phyloP scores from a whole-genome alignment of 2,797 vertebrate genomes.

The Anguilla obscura region DNA sequence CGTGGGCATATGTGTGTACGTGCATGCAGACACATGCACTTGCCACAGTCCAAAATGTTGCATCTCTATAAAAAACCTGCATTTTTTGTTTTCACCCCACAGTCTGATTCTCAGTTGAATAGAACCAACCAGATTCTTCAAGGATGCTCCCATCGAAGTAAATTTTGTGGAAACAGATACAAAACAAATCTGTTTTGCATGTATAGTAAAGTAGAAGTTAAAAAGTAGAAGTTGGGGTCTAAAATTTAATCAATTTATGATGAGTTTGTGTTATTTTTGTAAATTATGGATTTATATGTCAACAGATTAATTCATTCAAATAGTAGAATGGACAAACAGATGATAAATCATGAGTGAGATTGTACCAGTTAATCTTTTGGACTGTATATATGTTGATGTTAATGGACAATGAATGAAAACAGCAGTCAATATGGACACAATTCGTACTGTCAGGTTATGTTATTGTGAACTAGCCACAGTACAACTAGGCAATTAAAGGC shows the following conservation, averaged over 20 bases:
- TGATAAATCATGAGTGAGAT: background rate
- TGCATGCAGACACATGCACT: background rate
- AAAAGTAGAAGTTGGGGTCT: slow-evolving; percentile 3
- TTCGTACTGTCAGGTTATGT: background rate
- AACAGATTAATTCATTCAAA: background rate
- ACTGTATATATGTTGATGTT: background rate
- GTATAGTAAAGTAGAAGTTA: background rate
- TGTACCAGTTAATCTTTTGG: background rate
- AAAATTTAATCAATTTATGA: background rate
- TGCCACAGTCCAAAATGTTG: background rate
- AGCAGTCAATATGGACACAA: background rate
- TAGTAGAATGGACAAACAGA: background rate
- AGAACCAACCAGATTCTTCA: slow-evolving; percentile 24
- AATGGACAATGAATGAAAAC: slow-evolving; percentile 6
- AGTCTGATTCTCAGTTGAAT: background rate
- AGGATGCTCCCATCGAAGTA: slow-evolving; percentile 21
- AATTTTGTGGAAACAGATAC: background rate
- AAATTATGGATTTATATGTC: background rate
- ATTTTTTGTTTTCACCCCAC: background rate
- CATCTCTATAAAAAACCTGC: background rate
- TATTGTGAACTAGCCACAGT: background rate
- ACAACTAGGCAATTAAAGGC: background rate
- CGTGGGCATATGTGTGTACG: background rate
- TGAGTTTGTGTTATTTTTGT: slow-evolving; percentile 2
- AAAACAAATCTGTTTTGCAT: background rate